Conservation (phyloP, 2,797 vertebrate genomes). For the Lepus townsendii region DNA sequence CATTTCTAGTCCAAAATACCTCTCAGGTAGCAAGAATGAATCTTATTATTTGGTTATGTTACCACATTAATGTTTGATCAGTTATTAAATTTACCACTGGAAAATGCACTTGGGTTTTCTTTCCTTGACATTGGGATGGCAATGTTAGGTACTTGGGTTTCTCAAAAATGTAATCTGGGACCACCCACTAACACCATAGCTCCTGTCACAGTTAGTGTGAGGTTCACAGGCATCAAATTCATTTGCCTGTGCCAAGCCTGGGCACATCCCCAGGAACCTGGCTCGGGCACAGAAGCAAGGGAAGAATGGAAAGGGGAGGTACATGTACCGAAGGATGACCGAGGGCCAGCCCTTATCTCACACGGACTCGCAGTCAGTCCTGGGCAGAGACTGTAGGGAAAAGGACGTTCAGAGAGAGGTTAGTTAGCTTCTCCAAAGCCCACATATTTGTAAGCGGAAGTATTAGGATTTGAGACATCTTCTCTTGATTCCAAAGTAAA, state of each 20-base stretch:
- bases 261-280: background rate
- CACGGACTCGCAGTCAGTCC: background rate
- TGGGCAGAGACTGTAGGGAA: background rate
- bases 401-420: conserved; percentile 9
- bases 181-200: background rate
- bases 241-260: background rate
- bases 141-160: background rate
- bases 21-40: conserved; percentile 51
- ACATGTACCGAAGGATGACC: background rate
- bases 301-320: background rate
- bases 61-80: background rate
- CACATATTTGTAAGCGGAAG: background rate
- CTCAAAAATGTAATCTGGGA: background rate
- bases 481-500: background rate
- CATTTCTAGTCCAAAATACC: background rate
- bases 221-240: conserved; percentile 40
- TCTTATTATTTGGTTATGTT: conserved; percentile 21
- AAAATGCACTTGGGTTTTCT: background rate
- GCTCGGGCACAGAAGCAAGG: background rate
- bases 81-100: background rate
- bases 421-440: background rate
- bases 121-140: background rate
- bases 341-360: background rate
- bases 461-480: background rate
- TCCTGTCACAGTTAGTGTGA: background rate